phyloP scores from a whole-genome alignment of 2,113 vertebrate genomes.

The Pristiophorus japonicus region DNA sequence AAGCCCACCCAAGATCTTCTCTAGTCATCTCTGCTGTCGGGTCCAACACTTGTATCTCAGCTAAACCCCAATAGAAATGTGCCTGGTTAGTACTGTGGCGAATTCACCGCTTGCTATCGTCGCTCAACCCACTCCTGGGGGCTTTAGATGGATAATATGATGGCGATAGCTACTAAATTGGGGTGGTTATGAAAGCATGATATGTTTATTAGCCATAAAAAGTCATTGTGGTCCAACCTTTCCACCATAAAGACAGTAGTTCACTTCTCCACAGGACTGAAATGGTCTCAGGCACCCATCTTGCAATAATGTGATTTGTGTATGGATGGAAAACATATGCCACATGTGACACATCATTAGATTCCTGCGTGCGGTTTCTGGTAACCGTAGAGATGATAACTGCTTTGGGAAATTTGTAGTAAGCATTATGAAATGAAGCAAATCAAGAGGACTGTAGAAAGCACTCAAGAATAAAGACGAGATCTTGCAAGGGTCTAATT shows the following conservation, averaged over 20 bases:
- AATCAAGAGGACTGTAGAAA: not conserved
- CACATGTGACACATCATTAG: not conserved
- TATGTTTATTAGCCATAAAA: not conserved
- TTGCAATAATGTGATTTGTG: not conserved
- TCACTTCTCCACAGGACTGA: not conserved
- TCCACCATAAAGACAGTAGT: not conserved
- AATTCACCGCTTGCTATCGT: no score
- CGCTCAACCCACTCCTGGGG: not conserved
- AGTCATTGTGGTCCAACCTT: not conserved
- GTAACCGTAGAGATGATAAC: not conserved
- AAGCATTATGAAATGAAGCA: not conserved
- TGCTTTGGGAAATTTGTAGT: not conserved
- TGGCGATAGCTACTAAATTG: not conserved
- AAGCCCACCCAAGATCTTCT: not conserved
- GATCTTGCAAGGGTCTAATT: not conserved
- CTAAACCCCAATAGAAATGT: not conserved
- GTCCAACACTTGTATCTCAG: not conserved
- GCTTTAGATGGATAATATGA: not conserved
- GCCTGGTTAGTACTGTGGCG: not conserved
- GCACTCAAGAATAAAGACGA: not conserved
- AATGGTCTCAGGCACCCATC: not conserved
- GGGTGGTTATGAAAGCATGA: not conserved
- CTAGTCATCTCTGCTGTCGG: not conserved
- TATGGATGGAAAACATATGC: not conserved
- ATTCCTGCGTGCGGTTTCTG: not conserved